Conservation (phyloP, 2,797 vertebrate genomes). For the Vireo griseus region DNA sequence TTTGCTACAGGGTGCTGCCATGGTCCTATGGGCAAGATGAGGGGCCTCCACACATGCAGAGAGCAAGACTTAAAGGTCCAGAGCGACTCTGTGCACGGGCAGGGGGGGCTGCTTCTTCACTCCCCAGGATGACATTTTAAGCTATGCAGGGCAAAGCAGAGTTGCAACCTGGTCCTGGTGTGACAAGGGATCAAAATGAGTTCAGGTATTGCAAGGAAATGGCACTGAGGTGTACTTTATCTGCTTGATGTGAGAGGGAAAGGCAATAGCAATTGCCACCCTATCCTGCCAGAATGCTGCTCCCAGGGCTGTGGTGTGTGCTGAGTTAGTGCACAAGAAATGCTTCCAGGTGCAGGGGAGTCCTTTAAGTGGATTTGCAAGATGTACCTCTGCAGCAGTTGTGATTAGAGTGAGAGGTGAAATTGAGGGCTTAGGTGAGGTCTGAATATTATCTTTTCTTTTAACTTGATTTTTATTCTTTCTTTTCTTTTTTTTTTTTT, state of each 20-base stretch:
- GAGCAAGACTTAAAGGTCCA: not conserved
- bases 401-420: not conserved
- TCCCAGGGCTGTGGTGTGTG: not conserved
- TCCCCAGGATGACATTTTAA: not conserved
- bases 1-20: fast-evolving
- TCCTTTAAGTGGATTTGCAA: not conserved
- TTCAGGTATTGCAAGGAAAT: not conserved
- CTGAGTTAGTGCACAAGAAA: not conserved
- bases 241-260: not conserved
- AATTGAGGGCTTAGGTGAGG: not conserved
- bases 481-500: not conserved
- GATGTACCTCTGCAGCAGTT: not conserved
- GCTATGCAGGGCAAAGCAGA: not conserved
- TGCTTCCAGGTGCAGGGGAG: not conserved
- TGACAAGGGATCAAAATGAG: not conserved
- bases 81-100: fast-evolving
- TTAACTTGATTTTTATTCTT: not conserved
- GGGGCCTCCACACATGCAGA: fast-evolving
- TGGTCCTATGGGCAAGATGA: not conserved
- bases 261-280: not conserved
- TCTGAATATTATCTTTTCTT: not conserved
- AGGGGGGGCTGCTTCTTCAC: fast-evolving
- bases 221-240: not conserved
- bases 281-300: not conserved
- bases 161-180: not conserved